Percentiles rank a stretch among this genome's conserved stretches.
These are phyloP conservation scores for Taenaris catops DNA, from an alignment of 2,888 invertebrate genomes.

Conservation along the genomic window DNA sequence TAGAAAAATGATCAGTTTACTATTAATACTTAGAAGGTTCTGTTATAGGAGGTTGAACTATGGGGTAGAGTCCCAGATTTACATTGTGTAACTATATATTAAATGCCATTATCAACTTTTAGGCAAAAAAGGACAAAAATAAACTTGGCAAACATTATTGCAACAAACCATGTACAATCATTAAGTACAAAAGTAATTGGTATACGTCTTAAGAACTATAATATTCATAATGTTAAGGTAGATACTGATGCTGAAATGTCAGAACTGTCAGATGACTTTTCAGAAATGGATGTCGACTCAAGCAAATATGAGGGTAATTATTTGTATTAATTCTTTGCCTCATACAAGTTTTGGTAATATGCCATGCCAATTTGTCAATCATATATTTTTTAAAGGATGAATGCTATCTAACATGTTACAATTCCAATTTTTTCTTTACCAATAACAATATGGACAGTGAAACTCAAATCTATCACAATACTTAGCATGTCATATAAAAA, in stretches of 20 bases:
- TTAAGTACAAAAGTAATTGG: slow-evolving; percentile 50
- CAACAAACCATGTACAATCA: slow-evolving; percentile 52
- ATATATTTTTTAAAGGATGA: background rate
- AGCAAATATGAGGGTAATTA: slow-evolving; percentile 71
- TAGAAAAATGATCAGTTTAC: too few relatives aligned
- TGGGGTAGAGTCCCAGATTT: too few relatives aligned
- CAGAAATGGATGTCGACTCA: slow-evolving; percentile 39
- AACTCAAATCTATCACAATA: too few relatives aligned
- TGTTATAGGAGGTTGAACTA: too few relatives aligned
- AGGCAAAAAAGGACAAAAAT: slow-evolving; percentile 62
- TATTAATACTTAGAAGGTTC: too few relatives aligned
- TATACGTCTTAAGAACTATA: slow-evolving; percentile 56
- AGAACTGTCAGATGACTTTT: slow-evolving; percentile 29
- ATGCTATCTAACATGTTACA: too few relatives aligned
- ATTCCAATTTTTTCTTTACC: too few relatives aligned
- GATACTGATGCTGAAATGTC: slow-evolving; percentile 36
- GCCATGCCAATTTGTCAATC: background rate
- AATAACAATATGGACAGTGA: too few relatives aligned
- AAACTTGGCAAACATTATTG: slow-evolving; percentile 57
- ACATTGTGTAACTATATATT: background rate
- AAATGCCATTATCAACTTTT: slow-evolving; percentile 27
- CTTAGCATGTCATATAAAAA: too few relatives aligned
- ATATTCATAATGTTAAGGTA: slow-evolving; percentile 35
- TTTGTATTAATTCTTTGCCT: too few relatives aligned
- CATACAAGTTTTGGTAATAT: background rate